Evolutionary conservation across 2,797 vertebrate species (phyloP), one percentile per base, ranked within the genome.

Genomic region (Acanthis flammea): DNA sequence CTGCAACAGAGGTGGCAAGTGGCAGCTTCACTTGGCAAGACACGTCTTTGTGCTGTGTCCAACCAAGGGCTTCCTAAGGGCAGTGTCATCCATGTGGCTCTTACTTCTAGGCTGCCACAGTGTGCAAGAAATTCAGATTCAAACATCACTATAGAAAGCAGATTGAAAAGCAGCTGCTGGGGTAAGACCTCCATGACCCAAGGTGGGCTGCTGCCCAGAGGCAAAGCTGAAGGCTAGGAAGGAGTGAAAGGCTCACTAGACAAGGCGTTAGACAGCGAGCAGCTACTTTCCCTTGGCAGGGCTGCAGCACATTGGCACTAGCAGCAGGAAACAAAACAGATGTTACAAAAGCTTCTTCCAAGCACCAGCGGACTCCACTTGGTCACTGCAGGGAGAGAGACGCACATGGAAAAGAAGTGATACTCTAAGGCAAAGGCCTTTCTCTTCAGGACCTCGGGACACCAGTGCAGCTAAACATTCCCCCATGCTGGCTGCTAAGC

Each of bases 281-380:
- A 37, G 73, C 91, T 85, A 57, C 84, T 86, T 91, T 93, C 89
- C 87, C 39, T 76, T 79, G 74, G 70, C 87, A 93, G 94, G 85
- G 84, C 84, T 42, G 92, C 88, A 93, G 94, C 95, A 89, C 88
- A 86, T 91, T 86, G 90, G 95, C 95, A 95, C 91, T 91, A 96
- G 93, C 94, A 95, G 96, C 83, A 93, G 91, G 30, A 71, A 92
- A 96, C 95, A 91, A 88, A 95, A 96, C 94, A 80, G 93, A 76
- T 96, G 97, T 94, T 96, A 97, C 95, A 0, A 48, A 97, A 97
- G 95, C 97, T 96, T 95, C 95, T 93, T 96, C 93, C 94, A 94
- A 97, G 92, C 92, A 96, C 94, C 95, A 80, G 91, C 88, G 0
- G 77, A 94, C 84, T 94, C 91, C 92, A 96, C 95, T 96, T 93